Evolutionary conservation across 2,797 vertebrate genomes (phyloP).

Genomic region (Lemur catta): DNA sequence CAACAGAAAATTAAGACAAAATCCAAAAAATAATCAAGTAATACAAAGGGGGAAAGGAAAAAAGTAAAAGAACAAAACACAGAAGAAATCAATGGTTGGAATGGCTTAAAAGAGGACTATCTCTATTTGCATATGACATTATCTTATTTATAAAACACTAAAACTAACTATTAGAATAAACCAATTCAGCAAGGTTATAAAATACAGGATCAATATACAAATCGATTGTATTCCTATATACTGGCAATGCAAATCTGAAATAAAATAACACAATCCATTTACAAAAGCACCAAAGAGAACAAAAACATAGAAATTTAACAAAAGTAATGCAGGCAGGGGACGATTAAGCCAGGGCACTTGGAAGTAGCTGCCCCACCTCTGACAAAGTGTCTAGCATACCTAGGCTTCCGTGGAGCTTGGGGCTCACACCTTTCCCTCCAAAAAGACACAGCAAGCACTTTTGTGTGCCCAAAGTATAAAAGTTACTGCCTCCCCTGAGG

Average conservation of each 20-base stretch:
- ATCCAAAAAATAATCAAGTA: neutral
- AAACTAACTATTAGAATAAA: neutral
- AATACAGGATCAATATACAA: neutral
- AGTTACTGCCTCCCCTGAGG: too few relatives aligned
- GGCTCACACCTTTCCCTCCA: too few relatives aligned
- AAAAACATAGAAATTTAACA: neutral
- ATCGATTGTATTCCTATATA: neutral
- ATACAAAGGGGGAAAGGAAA: neutral
- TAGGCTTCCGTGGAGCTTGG: too few relatives aligned
- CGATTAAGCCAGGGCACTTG: too few relatives aligned
- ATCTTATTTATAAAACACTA: neutral
- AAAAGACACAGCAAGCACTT: too few relatives aligned
- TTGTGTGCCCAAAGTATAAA: too few relatives aligned
- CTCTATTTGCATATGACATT: neutral
- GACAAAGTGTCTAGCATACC: too few relatives aligned
- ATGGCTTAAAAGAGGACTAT: neutral
- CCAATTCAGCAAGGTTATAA: neutral
- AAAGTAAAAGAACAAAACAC: slow-evolving; percentile 24
- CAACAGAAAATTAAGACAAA: neutral
- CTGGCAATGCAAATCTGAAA: neutral
- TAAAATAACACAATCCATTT: neutral
- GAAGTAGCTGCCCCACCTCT: too few relatives aligned
- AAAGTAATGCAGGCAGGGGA: neutral
- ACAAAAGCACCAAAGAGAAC: neutral
- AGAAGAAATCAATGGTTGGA: neutral